Evolutionary conservation across 1,140 invertebrate species (phyloP).

Genomic region (Globodera rostochiensis): DNA sequence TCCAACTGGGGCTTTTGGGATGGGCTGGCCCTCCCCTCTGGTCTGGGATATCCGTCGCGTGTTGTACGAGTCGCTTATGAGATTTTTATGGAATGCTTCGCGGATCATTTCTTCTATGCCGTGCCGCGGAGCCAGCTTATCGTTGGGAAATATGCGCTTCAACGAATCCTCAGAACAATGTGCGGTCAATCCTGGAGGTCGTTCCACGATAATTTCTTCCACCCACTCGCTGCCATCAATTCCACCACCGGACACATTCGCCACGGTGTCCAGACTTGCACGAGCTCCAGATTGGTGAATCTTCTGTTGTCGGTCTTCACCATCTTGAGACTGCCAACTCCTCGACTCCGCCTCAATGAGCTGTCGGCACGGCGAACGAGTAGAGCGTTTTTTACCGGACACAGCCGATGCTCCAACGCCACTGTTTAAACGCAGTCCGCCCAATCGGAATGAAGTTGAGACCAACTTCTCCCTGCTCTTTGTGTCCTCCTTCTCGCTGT

Average conservation of each 20-base stretch:
- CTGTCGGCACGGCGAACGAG: constrained; percentile 28
- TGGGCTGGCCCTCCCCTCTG: constrained; percentile 31
- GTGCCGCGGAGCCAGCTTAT: constrained; percentile 53
- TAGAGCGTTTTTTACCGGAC: not conserved
- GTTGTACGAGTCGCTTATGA: constrained; percentile 60
- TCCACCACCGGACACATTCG: constrained; percentile 19
- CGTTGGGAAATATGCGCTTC: constrained; percentile 43
- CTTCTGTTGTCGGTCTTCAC: not conserved
- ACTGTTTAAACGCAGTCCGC: constrained; percentile 11
- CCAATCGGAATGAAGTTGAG: not conserved
- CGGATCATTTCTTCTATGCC: constrained; percentile 51
- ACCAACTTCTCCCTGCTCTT: constrained; percentile 1
- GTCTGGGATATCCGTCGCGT: constrained; percentile 30
- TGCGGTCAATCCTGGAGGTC: constrained; percentile 54
- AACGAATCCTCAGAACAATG: constrained; percentile 53
- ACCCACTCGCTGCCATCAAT: constrained; percentile 40
- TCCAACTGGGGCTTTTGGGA: constrained; percentile 45
- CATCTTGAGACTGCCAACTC: constrained; percentile 45
- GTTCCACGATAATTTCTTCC: constrained; percentile 44
- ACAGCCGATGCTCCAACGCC: not conserved
- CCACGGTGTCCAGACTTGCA: constrained; percentile 16
- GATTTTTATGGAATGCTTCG: constrained; percentile 50
- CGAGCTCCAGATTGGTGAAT: constrained; percentile 4
- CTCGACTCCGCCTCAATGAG: constrained; percentile 23
- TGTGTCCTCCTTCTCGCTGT: constrained; percentile 9